A percentile compares a stretch with the other conserved stretches of the same genome.
phyloP scores from a whole-genome alignment of 2,797 vertebrate species.

The Ambastaia sidthimunki region DNA sequence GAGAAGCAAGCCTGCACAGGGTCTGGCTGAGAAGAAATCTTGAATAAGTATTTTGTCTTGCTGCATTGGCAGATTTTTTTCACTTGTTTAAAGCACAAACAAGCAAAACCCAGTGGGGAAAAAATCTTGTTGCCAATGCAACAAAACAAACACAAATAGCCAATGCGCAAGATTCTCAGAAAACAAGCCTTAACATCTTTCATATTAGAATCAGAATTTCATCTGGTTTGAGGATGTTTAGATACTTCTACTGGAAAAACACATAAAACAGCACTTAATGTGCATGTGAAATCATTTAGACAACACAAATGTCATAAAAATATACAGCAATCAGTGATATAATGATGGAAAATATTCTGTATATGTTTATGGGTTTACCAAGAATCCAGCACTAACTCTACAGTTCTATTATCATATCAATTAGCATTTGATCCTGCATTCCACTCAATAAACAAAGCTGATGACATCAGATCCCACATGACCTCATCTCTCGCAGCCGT shows the following conservation, averaged over 20 bases:
- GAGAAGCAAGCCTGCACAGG: not conserved
- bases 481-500: constrained; percentile 13
- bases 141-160: not conserved
- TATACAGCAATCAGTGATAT: no score
- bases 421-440: constrained; percentile 26
- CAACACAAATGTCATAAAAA: no score
- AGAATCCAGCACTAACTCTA: not conserved
- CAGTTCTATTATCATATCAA: not conserved
- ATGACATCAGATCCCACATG: constrained; percentile 14
- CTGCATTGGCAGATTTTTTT: not conserved
- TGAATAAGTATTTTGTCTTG: not conserved
- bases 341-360: no score
- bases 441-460: constrained; percentile 5
- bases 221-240: no score
- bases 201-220: not conserved
- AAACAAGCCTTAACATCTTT: not conserved
- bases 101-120: not conserved
- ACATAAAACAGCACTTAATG: not conserved
- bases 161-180: not conserved
- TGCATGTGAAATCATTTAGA: no score
- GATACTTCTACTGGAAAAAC: not conserved
- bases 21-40: not conserved
- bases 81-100: not conserved
- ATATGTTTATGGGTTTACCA: not conserved
- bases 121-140: not conserved